A percentile compares a stretch with the other conserved stretches of the same genome.
Conservation (phyloP, 1,140 invertebrate species). For the Anoplophora glabripennis region DNA sequence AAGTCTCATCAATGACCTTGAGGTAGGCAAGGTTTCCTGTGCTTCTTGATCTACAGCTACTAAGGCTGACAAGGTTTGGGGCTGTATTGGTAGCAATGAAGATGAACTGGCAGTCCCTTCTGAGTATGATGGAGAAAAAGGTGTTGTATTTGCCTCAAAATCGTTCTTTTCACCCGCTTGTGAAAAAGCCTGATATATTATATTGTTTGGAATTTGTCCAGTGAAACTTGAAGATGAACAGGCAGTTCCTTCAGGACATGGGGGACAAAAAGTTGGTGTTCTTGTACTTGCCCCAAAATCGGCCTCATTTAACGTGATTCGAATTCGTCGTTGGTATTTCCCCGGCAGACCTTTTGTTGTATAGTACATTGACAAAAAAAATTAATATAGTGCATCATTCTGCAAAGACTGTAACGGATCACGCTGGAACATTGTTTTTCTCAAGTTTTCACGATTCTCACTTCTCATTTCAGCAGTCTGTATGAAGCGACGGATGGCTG, state of each 20-base stretch:
- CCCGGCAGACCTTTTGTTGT: not conserved
- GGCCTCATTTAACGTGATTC: not conserved
- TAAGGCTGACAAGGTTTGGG: no score
- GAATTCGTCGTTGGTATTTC: not conserved
- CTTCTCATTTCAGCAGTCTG: not conserved
- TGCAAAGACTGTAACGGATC: no score
- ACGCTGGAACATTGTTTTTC: no score
- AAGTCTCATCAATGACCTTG: not conserved
- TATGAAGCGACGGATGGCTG: no score
- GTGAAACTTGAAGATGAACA: no score
- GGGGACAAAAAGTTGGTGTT: not conserved
- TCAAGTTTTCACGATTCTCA: conserved; percentile 4
- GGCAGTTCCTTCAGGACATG: no score
- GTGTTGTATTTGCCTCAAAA: no score
- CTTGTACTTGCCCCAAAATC: not conserved
- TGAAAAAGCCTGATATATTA: not conserved
- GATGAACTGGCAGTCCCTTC: no score
- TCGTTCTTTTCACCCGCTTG: no score
- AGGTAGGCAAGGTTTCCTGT: not conserved
- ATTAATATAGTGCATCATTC: conserved; percentile 2
- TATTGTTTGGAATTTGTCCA: no score
- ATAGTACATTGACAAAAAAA: conserved; percentile 5
- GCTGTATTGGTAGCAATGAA: no score
- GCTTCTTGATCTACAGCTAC: conserved; percentile 5
- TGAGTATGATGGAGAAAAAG: conserved; percentile 7